Evolutionary conservation across 2,888 invertebrate species (phyloP).

Genomic region (Cantharis flavilabris): DNA sequence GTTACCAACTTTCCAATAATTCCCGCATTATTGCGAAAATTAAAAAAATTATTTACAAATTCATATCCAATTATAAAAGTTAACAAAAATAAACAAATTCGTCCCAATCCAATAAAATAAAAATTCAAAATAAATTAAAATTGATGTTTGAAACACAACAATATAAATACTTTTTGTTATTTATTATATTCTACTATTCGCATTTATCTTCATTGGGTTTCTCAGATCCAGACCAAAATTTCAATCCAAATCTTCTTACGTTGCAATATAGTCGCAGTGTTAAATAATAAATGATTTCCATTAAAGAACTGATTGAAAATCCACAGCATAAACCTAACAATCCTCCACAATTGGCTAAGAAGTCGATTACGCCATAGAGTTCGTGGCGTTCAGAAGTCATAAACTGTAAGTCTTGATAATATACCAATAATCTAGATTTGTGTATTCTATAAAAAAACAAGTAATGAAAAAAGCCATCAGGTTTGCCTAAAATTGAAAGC

Average conservation of each 20-base stretch:
- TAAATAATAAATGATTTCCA: conserved; percentile 67
- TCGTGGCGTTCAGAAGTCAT: conserved; percentile 62
- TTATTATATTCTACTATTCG: too few relatives aligned
- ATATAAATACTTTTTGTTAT: too few relatives aligned
- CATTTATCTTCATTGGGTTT: neutral
- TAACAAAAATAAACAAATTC: too few relatives aligned
- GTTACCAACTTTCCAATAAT: too few relatives aligned
- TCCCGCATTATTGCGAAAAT: too few relatives aligned
- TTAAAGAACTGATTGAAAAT: conserved; percentile 65
- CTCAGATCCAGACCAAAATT: conserved; percentile 46
- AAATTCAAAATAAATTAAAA: too few relatives aligned
- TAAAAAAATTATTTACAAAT: too few relatives aligned
- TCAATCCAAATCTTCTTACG: conserved; percentile 54
- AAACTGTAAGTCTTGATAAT: conserved; percentile 71
- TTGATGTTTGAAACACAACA: too few relatives aligned
- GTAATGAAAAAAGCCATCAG: too few relatives aligned
- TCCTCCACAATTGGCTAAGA: conserved; percentile 63
- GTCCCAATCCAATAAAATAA: too few relatives aligned
- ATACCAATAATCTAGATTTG: conserved; percentile 63
- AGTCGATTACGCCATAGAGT: conserved; percentile 61
- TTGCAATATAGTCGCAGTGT: conserved; percentile 59
- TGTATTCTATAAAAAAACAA: conserved; percentile 36
- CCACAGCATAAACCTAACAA: conserved; percentile 65
- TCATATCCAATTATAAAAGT: too few relatives aligned
- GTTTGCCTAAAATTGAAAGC: too few relatives aligned